Base-by-base conservation (phyloP, 1,140 invertebrate genomes). In the Drosophila nebulosa region DNA sequence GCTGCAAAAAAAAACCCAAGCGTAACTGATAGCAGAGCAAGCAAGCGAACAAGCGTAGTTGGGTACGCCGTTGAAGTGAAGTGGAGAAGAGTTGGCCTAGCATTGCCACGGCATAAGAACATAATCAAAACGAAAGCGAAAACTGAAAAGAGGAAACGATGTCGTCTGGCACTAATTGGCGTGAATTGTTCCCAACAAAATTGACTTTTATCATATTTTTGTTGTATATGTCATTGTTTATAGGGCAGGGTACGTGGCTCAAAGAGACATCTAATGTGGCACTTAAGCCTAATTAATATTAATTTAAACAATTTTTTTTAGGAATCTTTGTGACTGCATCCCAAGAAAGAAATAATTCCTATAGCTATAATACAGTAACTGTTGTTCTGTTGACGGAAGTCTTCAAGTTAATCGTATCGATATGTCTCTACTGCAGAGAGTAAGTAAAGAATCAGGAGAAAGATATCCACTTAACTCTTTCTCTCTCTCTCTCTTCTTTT, bases 241-340 rank as follows among this genome's bases (percentile, higher is more conserved):
- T 97, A 26, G 96, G 95, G 89, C 96, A 97, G 94, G 96, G 96
- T 96, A 92, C 80, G 73, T 78, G 2, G 24, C 24, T 12, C 12
- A 32, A 12, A 21, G 9, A 21, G 16, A 2, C n/a, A n/a, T n/a
- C n/a, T 4, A 0, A 1, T 5, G 22, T 32, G 22, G 53, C 6
- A 51, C 58, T 50, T 14, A 26, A 24, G 32, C 50, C 7, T 46
- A 21, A 61, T 60, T 36, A 30, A 51, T 69, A 1, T 26, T 1
- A 21, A 10, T 51, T 60, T 1, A 16, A 30, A 30, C 27, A 30
- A 9, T 9, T 32, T 56, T 78, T 51, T n/a, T 76, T 46, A 99
- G 97, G 97, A 80, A 96, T 98, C 71, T 94, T 98, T 74, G 96
- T 98, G 14, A 98, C 96, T 52, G 96, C 96, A 74, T 97, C 97